Conservation (phyloP, 1,140 invertebrate genomes). For the Drosophila repleta region DNA sequence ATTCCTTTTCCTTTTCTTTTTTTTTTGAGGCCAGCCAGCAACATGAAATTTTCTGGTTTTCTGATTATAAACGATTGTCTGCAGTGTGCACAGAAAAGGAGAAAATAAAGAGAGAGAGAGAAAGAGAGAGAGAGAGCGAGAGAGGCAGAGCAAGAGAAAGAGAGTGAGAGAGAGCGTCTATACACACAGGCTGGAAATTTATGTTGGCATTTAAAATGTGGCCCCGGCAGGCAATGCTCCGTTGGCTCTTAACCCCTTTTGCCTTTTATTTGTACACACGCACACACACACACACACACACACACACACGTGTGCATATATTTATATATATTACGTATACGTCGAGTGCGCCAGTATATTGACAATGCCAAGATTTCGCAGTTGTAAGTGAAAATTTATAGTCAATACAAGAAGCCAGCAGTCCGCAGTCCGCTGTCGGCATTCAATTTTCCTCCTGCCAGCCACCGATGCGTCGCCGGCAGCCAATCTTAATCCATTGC, state of each 20-base stretch:
- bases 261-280: slow-evolving; percentile 51
- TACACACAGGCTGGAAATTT: slow-evolving; percentile 34
- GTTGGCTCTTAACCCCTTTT: slow-evolving; percentile 34
- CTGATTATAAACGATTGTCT: slow-evolving; percentile 79
- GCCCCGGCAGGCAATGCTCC: slow-evolving; percentile 31
- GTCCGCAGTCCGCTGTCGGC: slow-evolving; percentile 15
- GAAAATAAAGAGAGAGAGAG: too few species aligned
- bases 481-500: not conserved
- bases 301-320: slow-evolving; percentile 1
- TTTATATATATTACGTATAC: slow-evolving; percentile 42
- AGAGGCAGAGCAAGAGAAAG: too few species aligned
- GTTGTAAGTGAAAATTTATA: slow-evolving; percentile 75
- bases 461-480: not conserved
- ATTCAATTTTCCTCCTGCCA: slow-evolving; percentile 33
- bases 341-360: slow-evolving; percentile 31
- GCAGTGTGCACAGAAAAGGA: slow-evolving; percentile 43
- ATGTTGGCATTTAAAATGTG: slow-evolving; percentile 59
- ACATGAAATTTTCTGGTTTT: slow-evolving; percentile 78
- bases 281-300: slow-evolving; percentile 4
- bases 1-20: slow-evolving; percentile 7
- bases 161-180: not conserved
- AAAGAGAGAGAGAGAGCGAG: too few species aligned
- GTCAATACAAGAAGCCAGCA: slow-evolving; percentile 51
- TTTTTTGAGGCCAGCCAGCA: slow-evolving; percentile 54
- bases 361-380: slow-evolving; percentile 48